Conservation (phyloP, 2,797 vertebrate genomes). For the Rhinichthys osculus region DNA sequence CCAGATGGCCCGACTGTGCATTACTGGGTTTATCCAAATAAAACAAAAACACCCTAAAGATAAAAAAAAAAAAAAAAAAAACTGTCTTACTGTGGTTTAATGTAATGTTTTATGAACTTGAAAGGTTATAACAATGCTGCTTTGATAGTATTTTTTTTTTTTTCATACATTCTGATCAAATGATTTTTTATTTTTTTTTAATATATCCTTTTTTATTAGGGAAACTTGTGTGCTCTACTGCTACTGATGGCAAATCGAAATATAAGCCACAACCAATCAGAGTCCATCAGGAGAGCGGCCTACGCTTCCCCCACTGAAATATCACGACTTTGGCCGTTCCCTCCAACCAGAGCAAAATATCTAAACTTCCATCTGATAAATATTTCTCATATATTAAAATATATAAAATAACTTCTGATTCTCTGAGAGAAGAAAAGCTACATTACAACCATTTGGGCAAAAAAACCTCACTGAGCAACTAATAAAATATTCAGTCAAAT, state of each 20-base stretch:
- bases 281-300: slow-evolving; percentile 10
- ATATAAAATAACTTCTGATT: slow-evolving; percentile 42
- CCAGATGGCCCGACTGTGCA: not conserved
- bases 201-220: not conserved
- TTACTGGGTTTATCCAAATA: slow-evolving; percentile 22
- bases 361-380: slow-evolving; percentile 23
- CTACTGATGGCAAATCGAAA: slow-evolving; percentile 26
- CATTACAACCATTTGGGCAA: slow-evolving; percentile 48
- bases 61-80: not conserved
- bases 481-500: slow-evolving; percentile 40
- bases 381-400: slow-evolving; percentile 41
- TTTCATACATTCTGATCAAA: not conserved
- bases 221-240: not conserved
- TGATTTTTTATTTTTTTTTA: not conserved
- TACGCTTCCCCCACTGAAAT: not conserved
- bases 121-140: not conserved
- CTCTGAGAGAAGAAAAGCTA: slow-evolving; percentile 46
- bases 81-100: not conserved
- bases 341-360: slow-evolving; percentile 5
- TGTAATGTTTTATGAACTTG: not conserved
- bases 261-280: not conserved
- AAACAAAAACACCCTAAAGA: slow-evolving; percentile 1
- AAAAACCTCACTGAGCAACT: slow-evolving; percentile 37
- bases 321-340: not conserved
- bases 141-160: not conserved